Evolutionary conservation across 2,797 vertebrate genomes (phyloP).

Genomic region (Trachops cirrhosus): DNA sequence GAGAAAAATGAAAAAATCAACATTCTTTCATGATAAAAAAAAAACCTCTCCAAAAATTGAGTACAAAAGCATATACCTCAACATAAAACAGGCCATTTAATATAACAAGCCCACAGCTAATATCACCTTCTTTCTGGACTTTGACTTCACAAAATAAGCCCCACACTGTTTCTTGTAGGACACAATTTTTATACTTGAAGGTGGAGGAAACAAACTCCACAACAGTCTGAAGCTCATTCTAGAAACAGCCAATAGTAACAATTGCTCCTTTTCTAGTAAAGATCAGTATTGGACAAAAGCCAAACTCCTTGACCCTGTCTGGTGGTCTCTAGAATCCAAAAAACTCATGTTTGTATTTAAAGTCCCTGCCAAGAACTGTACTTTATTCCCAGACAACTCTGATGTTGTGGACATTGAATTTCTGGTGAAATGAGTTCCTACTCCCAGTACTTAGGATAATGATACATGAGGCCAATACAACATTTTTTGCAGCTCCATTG

Average conservation of each 20-base stretch:
- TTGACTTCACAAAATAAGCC: background rate
- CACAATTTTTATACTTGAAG: background rate
- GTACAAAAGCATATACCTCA: background rate
- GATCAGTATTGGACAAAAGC: background rate
- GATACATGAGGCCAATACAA: background rate
- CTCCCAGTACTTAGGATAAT: background rate
- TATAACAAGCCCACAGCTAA: background rate
- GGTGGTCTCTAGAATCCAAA: background rate
- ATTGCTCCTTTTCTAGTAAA: background rate
- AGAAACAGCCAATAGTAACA: background rate
- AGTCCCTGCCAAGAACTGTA: background rate
- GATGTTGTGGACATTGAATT: background rate
- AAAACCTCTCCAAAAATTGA: background rate
- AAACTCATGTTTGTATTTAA: background rate
- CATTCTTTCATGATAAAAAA: background rate
- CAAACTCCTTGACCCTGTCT: background rate
- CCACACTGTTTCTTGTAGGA: background rate
- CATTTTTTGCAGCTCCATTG: background rate
- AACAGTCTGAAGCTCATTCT: background rate
- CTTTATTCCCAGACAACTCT: background rate
- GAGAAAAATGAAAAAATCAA: background rate
- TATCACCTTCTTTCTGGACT: background rate
- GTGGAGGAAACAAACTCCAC: background rate
- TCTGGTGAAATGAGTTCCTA: background rate
- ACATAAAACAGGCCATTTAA: background rate